Evolutionary conservation across 1,140 invertebrate genomes (phyloP), one percentile per base, ranked within the genome.

Genomic region (Parapsyche elsis): DNA sequence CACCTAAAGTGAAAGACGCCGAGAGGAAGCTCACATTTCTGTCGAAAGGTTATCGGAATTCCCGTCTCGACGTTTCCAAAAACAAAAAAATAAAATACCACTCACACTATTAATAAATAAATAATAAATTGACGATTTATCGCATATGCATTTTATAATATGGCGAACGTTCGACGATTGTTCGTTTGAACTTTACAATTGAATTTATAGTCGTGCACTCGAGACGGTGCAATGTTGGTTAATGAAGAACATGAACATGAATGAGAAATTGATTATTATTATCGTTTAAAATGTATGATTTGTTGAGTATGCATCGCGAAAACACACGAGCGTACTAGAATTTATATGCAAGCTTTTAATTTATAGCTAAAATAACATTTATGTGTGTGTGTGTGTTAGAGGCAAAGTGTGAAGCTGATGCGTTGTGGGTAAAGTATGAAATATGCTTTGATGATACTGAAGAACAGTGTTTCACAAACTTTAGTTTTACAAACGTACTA

Each of bases 1-100:
- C 46, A 19, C 38, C 19, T 73, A 46, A 73, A 73, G 45, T 45
- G 71, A 73, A 73, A 67, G 64, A 67, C 12, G 21, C 21, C 24
- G 38, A 46, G 38, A 38, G 30, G 30, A 38, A 67, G 61, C 14
- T 67, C 61, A 23, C 14, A 23, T 67, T 67, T 67, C 24, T 67
- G 61, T 19, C 61, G 49, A 53, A 53, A 14, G 10, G 49, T 16
- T 16, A 53, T 53, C 49, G 49, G 16, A 53, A 53, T 53, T 14
- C 16, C 16, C 49, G 49, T 38, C 30, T 38, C 30, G 2, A 38
- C 1, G 30, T 38, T 7, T 38, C 30, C 30, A 38, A 38, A 38
- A 38, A 38, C 30, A 38, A 38, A 38, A 38, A 38, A 38, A 38
- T 38, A 38, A 4, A 38, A n/a, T n/a, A n/a, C n/a, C n/a, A n/a